phyloP scores from a whole-genome alignment of 2,797 vertebrate species.

The Telmatherina bonti region DNA sequence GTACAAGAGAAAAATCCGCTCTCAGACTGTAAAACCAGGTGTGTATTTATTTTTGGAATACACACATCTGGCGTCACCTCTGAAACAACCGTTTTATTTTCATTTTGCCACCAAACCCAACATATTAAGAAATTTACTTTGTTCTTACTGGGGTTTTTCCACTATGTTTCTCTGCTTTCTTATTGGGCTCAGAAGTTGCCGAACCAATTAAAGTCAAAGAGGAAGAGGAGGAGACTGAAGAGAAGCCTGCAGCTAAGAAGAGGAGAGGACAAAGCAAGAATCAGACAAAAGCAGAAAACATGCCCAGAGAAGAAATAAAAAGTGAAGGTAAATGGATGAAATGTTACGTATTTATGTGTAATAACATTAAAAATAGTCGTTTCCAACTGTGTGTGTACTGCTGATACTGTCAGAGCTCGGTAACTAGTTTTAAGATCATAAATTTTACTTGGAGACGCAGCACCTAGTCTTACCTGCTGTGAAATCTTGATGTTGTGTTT shows the following conservation, averaged over 20 bases:
- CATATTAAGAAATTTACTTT: not conserved
- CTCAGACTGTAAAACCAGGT: constrained; percentile 75
- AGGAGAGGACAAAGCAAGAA: constrained; percentile 65
- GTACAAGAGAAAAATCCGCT: constrained; percentile 82
- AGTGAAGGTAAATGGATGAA: constrained; percentile 49
- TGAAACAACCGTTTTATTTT: too few relatives aligned
- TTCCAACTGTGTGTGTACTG: not conserved
- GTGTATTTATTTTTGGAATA: not conserved
- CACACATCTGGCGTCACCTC: too few relatives aligned
- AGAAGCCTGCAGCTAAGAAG: constrained; percentile 72
- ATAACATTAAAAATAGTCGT: not conserved
- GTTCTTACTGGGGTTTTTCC: not conserved
- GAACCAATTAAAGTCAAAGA: constrained; percentile 59
- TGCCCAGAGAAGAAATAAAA: constrained; percentile 55
- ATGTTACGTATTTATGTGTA: not conserved
- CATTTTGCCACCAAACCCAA: not conserved
- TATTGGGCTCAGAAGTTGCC: constrained; percentile 51
- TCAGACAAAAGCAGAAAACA: constrained; percentile 52
- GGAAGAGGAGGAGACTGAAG: constrained; percentile 45
- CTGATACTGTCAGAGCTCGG: not conserved
- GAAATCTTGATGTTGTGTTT: constrained; percentile 6
- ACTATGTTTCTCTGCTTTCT: not conserved
- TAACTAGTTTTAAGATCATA: not conserved
- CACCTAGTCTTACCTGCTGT: not conserved
- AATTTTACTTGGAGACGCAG: not conserved